Evolutionary conservation across 1,140 invertebrate genomes (phyloP).

Genomic region (Hormaphis cornu): DNA sequence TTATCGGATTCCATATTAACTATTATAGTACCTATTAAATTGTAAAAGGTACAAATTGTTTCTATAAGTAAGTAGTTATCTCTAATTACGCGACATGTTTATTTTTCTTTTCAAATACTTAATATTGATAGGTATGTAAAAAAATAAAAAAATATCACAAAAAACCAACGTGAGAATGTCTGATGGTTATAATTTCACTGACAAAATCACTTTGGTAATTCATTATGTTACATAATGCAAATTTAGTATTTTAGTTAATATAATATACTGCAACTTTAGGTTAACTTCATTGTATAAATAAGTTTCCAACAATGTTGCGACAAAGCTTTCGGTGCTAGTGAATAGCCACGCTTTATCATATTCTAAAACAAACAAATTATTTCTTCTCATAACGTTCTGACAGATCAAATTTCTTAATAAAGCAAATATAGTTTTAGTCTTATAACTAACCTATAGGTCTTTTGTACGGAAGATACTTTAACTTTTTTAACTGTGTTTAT

Average conservation of each 20-base stretch:
- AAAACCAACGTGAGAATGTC: neutral
- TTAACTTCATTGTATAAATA: slow-evolving; percentile 5
- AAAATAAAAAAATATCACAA: neutral
- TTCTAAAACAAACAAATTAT: slow-evolving; percentile 4
- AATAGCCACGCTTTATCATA: slow-evolving; percentile 1
- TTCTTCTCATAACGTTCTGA: neutral
- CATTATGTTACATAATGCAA: neutral
- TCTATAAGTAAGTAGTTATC: too few species aligned
- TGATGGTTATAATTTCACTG: neutral
- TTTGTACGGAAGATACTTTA: too few species aligned
- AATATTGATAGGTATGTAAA: too few species aligned
- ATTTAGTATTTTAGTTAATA: slow-evolving; percentile 14
- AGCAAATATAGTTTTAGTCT: slow-evolving; percentile 3
- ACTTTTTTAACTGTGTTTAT: neutral
- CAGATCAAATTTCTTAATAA: neutral
- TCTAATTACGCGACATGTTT: too few species aligned
- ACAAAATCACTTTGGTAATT: neutral
- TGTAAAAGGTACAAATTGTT: too few species aligned
- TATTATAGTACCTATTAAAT: too few species aligned
- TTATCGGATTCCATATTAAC: too few species aligned
- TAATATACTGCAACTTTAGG: slow-evolving; percentile 1
- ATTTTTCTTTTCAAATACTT: too few species aligned
- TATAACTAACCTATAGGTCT: neutral
- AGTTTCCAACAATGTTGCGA: neutral
- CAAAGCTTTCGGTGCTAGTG: neutral